Conservation (phyloP, 2,888 invertebrate species). For the Lamellibrachia satsuma region DNA sequence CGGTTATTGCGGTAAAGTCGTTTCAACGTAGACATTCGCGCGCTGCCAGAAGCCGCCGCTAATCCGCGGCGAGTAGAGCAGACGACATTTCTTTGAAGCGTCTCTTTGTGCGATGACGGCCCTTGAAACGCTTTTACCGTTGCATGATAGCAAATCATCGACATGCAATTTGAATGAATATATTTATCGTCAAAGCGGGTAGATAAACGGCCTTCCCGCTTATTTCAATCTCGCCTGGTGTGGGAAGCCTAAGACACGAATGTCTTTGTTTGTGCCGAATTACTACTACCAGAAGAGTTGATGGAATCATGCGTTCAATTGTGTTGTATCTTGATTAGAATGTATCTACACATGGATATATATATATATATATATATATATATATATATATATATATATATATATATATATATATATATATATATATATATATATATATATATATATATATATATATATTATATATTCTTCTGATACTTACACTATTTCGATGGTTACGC, state of each 20-base stretch:
- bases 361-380: not conserved
- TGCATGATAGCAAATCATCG: not conserved
- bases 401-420: not conserved
- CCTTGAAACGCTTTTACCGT: not conserved
- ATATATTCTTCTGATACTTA: not conserved
- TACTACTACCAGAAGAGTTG: not conserved
- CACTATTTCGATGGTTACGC: too few species aligned
- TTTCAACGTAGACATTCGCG: not conserved
- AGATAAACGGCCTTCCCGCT: not conserved
- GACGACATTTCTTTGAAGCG: not conserved
- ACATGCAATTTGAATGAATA: not conserved
- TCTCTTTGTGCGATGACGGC: not conserved
- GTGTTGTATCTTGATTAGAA: too few species aligned
- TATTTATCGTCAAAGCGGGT: not conserved
- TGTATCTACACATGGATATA: not conserved
- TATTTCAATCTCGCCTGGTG: not conserved
- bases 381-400: not conserved
- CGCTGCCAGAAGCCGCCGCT: not conserved
- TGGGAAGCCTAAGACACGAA: not conserved
- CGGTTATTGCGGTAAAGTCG: not conserved
- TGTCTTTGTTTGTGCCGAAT: not conserved
- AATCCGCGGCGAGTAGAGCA: not conserved
- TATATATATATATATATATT: not conserved
- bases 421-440: conserved; percentile 9
- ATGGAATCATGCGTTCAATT: not conserved